Evolutionary conservation across 1,140 invertebrate species (phyloP), one percentile per base, ranked within the genome.

Genomic region (Zeugodacus cucurbitae): DNA sequence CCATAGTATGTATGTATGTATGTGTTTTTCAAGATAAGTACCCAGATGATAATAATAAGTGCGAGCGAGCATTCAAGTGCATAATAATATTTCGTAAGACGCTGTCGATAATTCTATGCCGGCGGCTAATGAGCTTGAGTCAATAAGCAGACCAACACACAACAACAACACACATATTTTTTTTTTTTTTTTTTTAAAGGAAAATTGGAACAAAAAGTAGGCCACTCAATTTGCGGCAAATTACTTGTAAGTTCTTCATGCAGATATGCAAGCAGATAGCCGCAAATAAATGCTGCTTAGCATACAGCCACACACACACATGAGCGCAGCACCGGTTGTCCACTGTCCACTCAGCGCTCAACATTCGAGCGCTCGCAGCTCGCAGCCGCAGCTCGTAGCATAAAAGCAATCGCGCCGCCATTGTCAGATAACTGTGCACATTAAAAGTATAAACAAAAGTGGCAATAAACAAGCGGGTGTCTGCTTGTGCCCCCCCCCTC

Each of bases 401-500:
- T 70, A 70, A 70, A 70, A 70, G 70, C 70, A 17, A 44, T 20
- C 74, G 26, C n/a, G 74, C 74, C 74, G 74, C 74, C 74, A 17
- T 37, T 48, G 74, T 48, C 41, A 82, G 74, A 82, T 82, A 82
- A 74, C 22, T 41, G 58, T 8, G 10, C 26, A 17, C 26, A 26
- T 82, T 22, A 82, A 82, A 82, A 82, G 10, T 48, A 82, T 54
- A 82, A 82, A 82, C 74, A 82, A 82, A 82, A 82, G 74, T 82
- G 74, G 22, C 74, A 82, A 82, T 82, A 48, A 82, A 82, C 74
- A 82, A 44, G 70, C 70, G 70, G n/a, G 22, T 26, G 64, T 22
- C 26, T 48, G n/a, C 20, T 37, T 41, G 44, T 82, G 74, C 26
- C 4, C 22, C 41, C 29, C 26, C 29, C 29, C 8, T n/a, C n/a